Conservation (phyloP, 2,888 invertebrate species). For the Drosophila kanekoi region DNA sequence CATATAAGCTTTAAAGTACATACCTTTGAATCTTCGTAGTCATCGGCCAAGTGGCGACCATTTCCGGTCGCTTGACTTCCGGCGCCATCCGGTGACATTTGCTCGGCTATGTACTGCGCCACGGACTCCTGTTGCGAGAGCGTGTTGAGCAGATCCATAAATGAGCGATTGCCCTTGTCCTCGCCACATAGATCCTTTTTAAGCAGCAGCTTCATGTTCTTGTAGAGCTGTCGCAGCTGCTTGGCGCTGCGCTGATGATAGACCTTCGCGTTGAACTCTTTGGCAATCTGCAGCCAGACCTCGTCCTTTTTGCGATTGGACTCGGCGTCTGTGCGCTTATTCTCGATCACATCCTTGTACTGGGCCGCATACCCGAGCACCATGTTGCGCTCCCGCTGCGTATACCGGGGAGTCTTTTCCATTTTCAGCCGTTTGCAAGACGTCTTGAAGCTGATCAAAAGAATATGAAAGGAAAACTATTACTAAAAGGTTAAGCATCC, state of each 20-base stretch:
- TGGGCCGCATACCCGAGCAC: slow-evolving; percentile 84
- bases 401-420: slow-evolving; percentile 84
- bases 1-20: slow-evolving; percentile 19
- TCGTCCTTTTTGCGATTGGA: slow-evolving; percentile 84
- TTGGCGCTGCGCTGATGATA: slow-evolving; percentile 85
- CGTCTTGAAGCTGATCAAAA: slow-evolving; percentile 82
- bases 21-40: slow-evolving; percentile 84
- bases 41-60: slow-evolving; percentile 73
- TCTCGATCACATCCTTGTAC: slow-evolving; percentile 85
- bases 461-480: not conserved
- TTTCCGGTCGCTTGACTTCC: slow-evolving; percentile 54
- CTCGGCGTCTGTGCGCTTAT: slow-evolving; percentile 84
- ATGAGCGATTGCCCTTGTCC: slow-evolving; percentile 81
- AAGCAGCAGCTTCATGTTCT: slow-evolving; percentile 84
- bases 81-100: slow-evolving; percentile 78
- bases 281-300: slow-evolving; percentile 85
- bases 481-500: not conserved
- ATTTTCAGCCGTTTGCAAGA: slow-evolving; percentile 84
- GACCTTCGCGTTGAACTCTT: slow-evolving; percentile 84
- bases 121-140: slow-evolving; percentile 83
- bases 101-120: slow-evolving; percentile 82
- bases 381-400: slow-evolving; percentile 84
- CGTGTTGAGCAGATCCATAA: slow-evolving; percentile 84
- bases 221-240: slow-evolving; percentile 84
- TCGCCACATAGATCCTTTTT: slow-evolving; percentile 84